Evolutionary conservation across 1,140 invertebrate genomes (phyloP).

Genomic region (Melanaphis sacchari): DNA sequence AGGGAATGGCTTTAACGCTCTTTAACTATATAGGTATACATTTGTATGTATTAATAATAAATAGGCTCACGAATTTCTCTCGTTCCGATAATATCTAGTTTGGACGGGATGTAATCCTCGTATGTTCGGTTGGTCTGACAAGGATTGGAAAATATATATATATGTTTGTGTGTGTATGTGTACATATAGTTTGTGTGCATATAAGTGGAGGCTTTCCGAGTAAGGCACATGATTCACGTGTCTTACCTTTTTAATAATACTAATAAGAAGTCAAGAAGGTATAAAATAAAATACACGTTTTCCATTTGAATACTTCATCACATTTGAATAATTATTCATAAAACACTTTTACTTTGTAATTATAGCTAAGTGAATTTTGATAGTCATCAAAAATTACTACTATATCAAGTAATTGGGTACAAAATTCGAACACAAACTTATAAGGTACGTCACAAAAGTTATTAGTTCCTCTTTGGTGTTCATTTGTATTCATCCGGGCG

Average conservation of each 20-base stretch:
- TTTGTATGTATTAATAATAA: background rate
- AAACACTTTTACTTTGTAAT: no score
- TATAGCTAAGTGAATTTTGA: no score
- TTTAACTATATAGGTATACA: background rate
- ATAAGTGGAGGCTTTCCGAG: background rate
- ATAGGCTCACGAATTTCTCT: background rate
- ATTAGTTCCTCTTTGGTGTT: no score
- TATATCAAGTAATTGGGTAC: no score
- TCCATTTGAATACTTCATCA: background rate
- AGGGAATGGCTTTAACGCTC: background rate
- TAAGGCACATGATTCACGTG: background rate
- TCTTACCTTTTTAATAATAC: background rate
- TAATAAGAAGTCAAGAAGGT: background rate
- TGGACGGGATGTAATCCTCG: background rate
- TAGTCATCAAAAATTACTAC: no score
- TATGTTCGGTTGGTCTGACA: conserved; percentile 7
- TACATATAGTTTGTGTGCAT: background rate
- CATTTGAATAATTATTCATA: background rate
- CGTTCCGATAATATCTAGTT: background rate
- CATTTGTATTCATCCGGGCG: no score
- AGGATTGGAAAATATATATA: background rate
- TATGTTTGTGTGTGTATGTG: no score
- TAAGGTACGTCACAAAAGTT: no score
- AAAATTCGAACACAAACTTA: no score
- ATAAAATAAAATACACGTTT: background rate